These are phyloP conservation scores for Diachasmimorpha longicaudata DNA, from an alignment of 1,140 invertebrate species.

Conservation along the genomic window DNA sequence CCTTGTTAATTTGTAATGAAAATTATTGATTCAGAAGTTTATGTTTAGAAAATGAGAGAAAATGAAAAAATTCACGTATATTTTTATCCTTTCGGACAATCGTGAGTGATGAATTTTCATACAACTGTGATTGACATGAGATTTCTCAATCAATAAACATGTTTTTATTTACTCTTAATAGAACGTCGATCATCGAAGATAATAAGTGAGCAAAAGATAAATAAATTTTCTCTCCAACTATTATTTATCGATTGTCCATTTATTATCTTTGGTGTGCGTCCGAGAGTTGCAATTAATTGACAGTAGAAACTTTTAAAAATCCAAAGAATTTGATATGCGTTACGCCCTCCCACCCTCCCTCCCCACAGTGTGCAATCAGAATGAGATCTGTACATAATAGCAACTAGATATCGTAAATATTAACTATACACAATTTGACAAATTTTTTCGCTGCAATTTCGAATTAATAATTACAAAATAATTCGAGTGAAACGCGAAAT, in stretches of 20 bases:
- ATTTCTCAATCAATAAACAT: background rate
- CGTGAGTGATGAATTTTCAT: background rate
- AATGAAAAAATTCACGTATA: background rate
- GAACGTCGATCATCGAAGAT: background rate
- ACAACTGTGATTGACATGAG: background rate
- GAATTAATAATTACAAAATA: background rate
- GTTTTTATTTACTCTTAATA: background rate
- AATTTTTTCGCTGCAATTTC: background rate
- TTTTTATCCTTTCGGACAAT: background rate
- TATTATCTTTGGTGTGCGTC: background rate
- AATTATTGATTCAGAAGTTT: conserved; percentile 1
- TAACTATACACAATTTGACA: background rate
- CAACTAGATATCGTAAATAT: background rate
- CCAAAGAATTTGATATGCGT: background rate
- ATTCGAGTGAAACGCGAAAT: background rate
- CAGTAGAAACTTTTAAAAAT: background rate
- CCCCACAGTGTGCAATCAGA: background rate
- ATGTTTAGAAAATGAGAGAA: conserved; percentile 10
- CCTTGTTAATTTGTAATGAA: conserved; percentile 16
- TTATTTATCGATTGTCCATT: background rate
- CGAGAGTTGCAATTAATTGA: background rate
- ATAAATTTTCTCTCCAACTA: background rate
- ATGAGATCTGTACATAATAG: background rate
- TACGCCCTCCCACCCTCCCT: too few relatives aligned
- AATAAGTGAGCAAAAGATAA: background rate